Evolutionary conservation across 64 coral and sea anemone species (phyloP).

Genomic region (Pocillopora verrucosa): DNA sequence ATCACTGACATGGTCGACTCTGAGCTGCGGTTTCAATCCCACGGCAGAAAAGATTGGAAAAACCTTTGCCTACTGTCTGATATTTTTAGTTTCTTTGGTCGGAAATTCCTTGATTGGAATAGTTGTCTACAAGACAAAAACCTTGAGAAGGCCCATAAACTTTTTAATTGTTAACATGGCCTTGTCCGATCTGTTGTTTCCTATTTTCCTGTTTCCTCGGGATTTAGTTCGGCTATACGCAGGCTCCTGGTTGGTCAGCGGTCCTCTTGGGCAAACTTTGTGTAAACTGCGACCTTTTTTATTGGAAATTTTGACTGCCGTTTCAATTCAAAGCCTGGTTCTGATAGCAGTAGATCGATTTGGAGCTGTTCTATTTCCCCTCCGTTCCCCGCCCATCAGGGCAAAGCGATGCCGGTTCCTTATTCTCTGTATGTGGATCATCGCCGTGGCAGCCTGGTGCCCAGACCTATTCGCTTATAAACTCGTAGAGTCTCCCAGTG

Average conservation of each 20-base stretch:
- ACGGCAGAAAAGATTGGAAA: background rate
- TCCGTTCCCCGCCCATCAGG: background rate
- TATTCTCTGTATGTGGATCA: background rate
- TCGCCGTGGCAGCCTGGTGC: background rate
- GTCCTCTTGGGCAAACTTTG: background rate
- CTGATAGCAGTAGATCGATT: slow-evolving; percentile 36
- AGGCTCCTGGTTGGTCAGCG: background rate
- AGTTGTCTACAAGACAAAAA: slow-evolving; percentile 23
- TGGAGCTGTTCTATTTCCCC: slow-evolving; percentile 21
- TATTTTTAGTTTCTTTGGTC: background rate
- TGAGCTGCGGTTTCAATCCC: background rate
- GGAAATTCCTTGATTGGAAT: slow-evolving; percentile 10
- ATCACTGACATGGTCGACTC: too few relatives aligned
- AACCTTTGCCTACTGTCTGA: background rate
- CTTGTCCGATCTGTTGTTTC: slow-evolving; percentile 4
- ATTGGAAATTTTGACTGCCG: background rate
- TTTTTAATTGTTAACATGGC: slow-evolving; percentile 32
- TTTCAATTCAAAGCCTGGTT: slow-evolving; percentile 11
- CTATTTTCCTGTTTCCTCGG: slow-evolving; percentile 9
- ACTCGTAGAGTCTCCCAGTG: background rate
- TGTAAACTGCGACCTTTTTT: slow-evolving; percentile 1
- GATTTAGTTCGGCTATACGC: background rate
- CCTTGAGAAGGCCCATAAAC: background rate
- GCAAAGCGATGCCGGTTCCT: background rate
- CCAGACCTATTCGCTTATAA: background rate